These are phyloP conservation scores for Acleris literana DNA, from an alignment of 2,888 invertebrate species.

Conservation along the genomic window DNA sequence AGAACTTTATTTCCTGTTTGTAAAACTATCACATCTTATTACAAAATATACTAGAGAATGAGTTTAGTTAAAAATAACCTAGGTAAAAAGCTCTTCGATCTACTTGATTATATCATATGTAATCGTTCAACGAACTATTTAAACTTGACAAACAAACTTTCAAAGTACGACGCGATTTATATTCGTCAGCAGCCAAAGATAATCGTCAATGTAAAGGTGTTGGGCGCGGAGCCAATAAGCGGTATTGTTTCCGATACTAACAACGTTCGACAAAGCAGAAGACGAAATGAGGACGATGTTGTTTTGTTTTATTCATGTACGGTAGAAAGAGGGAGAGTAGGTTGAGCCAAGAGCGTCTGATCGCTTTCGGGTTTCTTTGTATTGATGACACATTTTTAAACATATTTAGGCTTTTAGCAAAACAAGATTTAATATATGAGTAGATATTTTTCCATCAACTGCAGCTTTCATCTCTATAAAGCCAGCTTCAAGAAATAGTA, in stretches of 20 bases:
- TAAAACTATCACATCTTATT: not conserved
- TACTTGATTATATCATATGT: no score
- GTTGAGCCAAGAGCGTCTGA: conserved; percentile 18
- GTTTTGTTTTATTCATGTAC: conserved; percentile 35
- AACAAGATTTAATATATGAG: no score
- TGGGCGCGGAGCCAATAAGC: conserved; percentile 38
- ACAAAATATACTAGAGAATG: not conserved
- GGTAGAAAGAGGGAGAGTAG: conserved; percentile 36
- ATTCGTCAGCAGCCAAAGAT: no score
- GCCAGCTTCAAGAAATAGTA: not conserved
- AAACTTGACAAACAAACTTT: no score
- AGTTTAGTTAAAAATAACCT: no score
- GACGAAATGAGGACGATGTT: conserved; percentile 33
- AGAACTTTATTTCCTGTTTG: no score
- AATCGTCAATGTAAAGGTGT: conserved; percentile 4
- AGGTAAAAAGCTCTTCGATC: no score
- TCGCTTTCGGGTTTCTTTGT: conserved; percentile 2
- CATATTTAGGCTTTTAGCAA: not conserved
- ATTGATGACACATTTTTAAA: not conserved
- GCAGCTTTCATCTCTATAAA: no score
- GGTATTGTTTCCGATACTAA: conserved; percentile 39
- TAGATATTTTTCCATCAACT: no score
- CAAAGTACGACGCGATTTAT: no score
- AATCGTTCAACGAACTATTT: no score
- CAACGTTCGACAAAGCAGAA: conserved; percentile 29